Base-by-base conservation (phyloP, 2,113 vertebrate genomes). In the Sapayoa aenigma region DNA sequence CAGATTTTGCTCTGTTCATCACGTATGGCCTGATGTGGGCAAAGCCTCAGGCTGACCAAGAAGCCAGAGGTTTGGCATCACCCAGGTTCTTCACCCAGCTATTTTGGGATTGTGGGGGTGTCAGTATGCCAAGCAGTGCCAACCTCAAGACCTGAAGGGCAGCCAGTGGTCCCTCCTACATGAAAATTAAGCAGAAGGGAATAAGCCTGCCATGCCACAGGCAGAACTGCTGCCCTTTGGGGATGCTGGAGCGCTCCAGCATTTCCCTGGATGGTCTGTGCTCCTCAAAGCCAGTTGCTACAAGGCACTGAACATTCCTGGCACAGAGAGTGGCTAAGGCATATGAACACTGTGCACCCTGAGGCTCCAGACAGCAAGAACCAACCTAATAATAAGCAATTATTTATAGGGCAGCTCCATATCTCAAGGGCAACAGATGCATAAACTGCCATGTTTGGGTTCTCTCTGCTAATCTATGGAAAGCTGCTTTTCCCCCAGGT, bases 351-450 rank as follows among this genome's bases (percentile, higher is more conserved):
- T 1, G 0, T 56, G 42, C 78, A 76, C 93, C 75, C 90, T 56
- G 68, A 0, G 0, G 46, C 63, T 89, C 39, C 78, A 37, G 73
- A 42, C 69, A 79, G 84, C 84, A 56, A 95, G 80, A 49, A 86
- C 56, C 85, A 55, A n/a, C 52, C 91, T 92, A 95, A 94, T 94
- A 96, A 97, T 93, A 96, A 4, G 6, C 63, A 83, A 66, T 88
- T 97, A 95, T 97, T 97, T 96, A 96, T 92, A 94, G 89, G 81
- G 39, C 47, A 68, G 59, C 62, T 86, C 77, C 67, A 6, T 83
- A 87, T 85, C 84, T 90, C 81, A 86, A 94, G 87, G 82, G 66
- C 82, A 53, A 33, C 62, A 90, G 85, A 89, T 25, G 33, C 42
- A 41, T 23, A 19, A 71, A 49, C 86, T 85, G 75, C 87, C 85